These are phyloP conservation scores for Campopleginae sp. DNA, from an alignment of 2,888 invertebrate genomes.

Conservation along the genomic window DNA sequence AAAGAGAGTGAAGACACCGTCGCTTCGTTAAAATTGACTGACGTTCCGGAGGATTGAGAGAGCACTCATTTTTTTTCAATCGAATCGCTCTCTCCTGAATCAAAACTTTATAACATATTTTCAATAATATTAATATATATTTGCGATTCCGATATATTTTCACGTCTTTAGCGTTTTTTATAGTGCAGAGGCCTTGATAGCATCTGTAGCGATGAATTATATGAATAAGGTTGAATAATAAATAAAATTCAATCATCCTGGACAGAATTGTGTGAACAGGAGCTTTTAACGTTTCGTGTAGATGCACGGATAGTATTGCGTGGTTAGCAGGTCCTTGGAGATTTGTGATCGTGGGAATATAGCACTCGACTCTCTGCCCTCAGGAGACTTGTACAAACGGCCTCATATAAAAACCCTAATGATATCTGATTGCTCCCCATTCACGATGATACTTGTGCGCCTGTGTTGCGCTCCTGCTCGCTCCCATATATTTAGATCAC, in stretches of 20 bases:
- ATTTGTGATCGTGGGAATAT: constrained; percentile 72
- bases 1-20: constrained; percentile 51
- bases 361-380: constrained; percentile 67
- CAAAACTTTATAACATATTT: background rate
- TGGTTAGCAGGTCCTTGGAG: constrained; percentile 55
- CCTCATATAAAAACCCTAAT: constrained; percentile 80
- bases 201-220: constrained; percentile 8
- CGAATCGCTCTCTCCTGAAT: constrained; percentile 39
- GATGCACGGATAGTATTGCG: constrained; percentile 28
- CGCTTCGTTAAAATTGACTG: constrained; percentile 70
- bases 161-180: constrained; percentile 1
- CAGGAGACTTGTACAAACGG: constrained; percentile 70
- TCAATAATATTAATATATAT: constrained; percentile 11
- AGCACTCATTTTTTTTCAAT: constrained; percentile 32
- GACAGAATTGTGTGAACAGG: constrained; percentile 40
- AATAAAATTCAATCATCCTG: constrained; percentile 2
- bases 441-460: constrained; percentile 79
- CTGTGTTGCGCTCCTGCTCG: constrained; percentile 57
- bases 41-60: constrained; percentile 54
- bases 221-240: constrained; percentile 5
- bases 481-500: constrained; percentile 14
- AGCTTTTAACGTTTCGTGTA: constrained; percentile 40
- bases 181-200: constrained; percentile 2
- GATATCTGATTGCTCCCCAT: constrained; percentile 83
- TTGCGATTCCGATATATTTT: constrained; percentile 36